Evolutionary conservation across 2,888 invertebrate genomes (phyloP).

Genomic region (Tetanocera ferruginea): DNA sequence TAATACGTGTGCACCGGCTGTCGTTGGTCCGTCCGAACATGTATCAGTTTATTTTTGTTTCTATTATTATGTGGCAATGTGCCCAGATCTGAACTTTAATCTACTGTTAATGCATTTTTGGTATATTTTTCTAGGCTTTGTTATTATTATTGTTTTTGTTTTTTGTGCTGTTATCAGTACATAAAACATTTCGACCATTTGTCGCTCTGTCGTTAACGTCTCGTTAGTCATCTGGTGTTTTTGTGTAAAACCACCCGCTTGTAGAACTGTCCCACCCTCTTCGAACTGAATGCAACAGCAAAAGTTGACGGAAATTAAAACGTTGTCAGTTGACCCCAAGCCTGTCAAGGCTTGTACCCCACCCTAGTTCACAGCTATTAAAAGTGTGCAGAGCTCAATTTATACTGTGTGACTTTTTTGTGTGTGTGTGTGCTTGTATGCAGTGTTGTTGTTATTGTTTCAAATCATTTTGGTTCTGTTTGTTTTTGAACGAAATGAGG

Average conservation of each 20-base stretch:
- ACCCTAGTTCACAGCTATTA: background rate
- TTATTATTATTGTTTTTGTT: constrained; percentile 6
- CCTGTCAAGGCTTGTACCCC: background rate
- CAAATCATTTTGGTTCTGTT: constrained; percentile 9
- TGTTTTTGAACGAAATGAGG: constrained; percentile 5
- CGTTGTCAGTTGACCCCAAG: constrained; percentile 27
- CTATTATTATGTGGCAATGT: constrained; percentile 28
- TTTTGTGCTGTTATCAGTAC: background rate
- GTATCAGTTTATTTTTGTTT: too few species aligned
- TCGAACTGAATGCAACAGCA: background rate
- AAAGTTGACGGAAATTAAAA: constrained; percentile 27
- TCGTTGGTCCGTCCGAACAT: too few species aligned
- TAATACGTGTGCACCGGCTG: too few species aligned
- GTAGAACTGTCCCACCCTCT: background rate
- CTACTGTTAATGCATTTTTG: constrained; percentile 15
- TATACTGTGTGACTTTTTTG: background rate
- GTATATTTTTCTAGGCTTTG: background rate
- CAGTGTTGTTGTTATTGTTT: background rate
- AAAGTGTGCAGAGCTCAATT: background rate
- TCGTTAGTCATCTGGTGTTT: constrained; percentile 7
- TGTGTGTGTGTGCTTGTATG: too few species aligned
- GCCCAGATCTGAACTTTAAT: background rate
- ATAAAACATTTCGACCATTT: constrained; percentile 18
- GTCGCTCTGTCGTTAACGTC: constrained; percentile 10
- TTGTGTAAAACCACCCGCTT: background rate